phyloP scores from a whole-genome alignment of 64 coral and sea anemone species.

The Pocillopora verrucosa region DNA sequence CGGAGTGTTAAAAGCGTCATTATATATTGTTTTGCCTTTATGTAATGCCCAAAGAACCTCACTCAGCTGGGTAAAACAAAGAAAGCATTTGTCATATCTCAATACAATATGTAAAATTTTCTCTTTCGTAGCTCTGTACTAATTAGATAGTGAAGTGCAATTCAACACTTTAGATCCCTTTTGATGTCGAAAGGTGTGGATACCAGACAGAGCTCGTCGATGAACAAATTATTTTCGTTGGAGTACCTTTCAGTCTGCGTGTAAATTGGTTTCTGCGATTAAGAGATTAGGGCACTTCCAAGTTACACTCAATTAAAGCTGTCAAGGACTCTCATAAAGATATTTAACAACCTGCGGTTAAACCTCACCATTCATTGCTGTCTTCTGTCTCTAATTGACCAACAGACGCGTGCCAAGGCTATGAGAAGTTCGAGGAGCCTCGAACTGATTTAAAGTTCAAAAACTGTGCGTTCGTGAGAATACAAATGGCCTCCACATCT shows the following conservation, averaged over 20 bases:
- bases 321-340: not conserved
- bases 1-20: too few species aligned
- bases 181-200: not conserved
- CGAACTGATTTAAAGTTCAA: not conserved
- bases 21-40: not conserved
- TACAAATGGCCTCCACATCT: not conserved
- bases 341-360: not conserved
- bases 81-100: too few species aligned
- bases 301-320: not conserved
- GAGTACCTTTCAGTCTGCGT: not conserved
- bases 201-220: not conserved
- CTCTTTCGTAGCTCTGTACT: not conserved
- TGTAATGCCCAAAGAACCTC: not conserved
- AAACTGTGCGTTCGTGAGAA: not conserved
- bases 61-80: not conserved
- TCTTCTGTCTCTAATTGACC: not conserved
- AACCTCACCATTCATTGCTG: not conserved
- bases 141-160: not conserved
- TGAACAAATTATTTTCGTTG: not conserved
- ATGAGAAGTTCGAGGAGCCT: not conserved
- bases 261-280: not conserved
- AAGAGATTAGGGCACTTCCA: not conserved
- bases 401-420: not conserved
- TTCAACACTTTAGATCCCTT: too few species aligned
- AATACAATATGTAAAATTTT: not conserved